These are phyloP conservation scores for Peromyscus melanophrys DNA, from an alignment of 2,797 vertebrate species.

Conservation along the genomic window DNA sequence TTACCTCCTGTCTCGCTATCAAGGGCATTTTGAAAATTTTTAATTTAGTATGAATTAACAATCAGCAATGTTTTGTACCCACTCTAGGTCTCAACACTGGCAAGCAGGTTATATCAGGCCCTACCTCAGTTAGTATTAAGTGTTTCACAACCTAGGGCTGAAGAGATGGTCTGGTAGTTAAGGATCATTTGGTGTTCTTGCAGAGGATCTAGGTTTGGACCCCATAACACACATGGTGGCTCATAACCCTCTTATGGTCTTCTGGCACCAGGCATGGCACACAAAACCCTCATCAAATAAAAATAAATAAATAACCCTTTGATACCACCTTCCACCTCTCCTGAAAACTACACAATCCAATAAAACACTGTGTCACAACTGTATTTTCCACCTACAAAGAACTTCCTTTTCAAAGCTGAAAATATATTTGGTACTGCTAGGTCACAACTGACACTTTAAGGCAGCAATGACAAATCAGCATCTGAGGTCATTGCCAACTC, in stretches of 20 bases:
- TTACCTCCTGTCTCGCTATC: background rate
- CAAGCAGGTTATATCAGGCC: background rate
- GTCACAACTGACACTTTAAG: constrained; percentile 18
- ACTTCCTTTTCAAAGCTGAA: constrained; percentile 49
- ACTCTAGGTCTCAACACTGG: background rate
- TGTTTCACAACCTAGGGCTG: background rate
- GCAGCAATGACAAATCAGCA: background rate
- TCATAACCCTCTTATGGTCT: background rate
- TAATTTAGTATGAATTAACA: constrained; percentile 36
- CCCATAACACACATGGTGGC: background rate
- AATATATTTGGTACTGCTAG: background rate
- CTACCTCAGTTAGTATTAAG: background rate
- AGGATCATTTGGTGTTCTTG: background rate
- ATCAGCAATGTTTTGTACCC: background rate
- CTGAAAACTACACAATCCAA: background rate
- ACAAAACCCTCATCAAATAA: background rate
- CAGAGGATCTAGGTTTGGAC: background rate
- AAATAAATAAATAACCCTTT: constrained; percentile 10
- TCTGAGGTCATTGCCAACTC: constrained; percentile 2
- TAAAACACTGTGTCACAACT: background rate
- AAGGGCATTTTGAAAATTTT: background rate
- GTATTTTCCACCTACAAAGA: constrained; percentile 27
- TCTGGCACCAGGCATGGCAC: background rate
- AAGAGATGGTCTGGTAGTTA: background rate
- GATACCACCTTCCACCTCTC: background rate